Conservation (phyloP, 1,140 invertebrate species). For the Drosophila azteca region DNA sequence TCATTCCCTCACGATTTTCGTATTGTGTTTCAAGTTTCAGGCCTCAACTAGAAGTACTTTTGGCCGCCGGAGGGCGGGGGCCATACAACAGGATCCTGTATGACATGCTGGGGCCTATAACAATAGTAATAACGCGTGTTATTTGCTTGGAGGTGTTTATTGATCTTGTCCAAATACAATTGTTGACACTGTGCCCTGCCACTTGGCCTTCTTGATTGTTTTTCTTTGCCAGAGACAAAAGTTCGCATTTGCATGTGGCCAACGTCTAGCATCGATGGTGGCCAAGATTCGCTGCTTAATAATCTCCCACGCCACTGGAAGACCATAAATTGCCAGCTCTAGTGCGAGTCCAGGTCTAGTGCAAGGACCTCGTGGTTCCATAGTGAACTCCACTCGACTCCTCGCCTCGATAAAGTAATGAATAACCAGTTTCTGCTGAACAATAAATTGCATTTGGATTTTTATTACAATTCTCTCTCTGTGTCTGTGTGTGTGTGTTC, state of each 20-base stretch:
- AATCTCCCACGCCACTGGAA: slow-evolving; percentile 38
- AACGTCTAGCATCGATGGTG: slow-evolving; percentile 2
- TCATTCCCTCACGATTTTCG: too few relatives aligned
- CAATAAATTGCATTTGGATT: slow-evolving; percentile 82
- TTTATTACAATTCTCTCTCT: slow-evolving; percentile 61
- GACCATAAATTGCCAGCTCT: slow-evolving; percentile 75
- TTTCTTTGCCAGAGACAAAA: slow-evolving; percentile 29
- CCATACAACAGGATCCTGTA: too few relatives aligned
- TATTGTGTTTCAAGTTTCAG: too few relatives aligned
- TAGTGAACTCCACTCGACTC: slow-evolving; percentile 41
- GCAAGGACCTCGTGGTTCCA: slow-evolving; percentile 35
- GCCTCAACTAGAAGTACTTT: too few relatives aligned
- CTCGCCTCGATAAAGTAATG: slow-evolving; percentile 79
- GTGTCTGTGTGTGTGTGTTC: slow-evolving; percentile 5
- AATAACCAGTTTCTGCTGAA: slow-evolving; percentile 65
- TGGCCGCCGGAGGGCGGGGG: too few relatives aligned
- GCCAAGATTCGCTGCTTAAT: background rate
- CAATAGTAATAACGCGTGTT: slow-evolving; percentile 15
- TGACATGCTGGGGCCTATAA: too few relatives aligned
- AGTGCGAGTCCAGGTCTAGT: slow-evolving; percentile 44
- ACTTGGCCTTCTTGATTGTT: slow-evolving; percentile 45
- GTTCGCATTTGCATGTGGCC: slow-evolving; percentile 36
- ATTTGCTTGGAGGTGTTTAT: slow-evolving; percentile 43
- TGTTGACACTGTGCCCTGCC: slow-evolving; percentile 36
- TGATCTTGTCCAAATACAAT: slow-evolving; percentile 41